Percentiles rank a stretch among this genome's conserved stretches.
Evolutionary conservation across 2,797 vertebrate genomes (phyloP).

Genomic region (Varecia variegata): DNA sequence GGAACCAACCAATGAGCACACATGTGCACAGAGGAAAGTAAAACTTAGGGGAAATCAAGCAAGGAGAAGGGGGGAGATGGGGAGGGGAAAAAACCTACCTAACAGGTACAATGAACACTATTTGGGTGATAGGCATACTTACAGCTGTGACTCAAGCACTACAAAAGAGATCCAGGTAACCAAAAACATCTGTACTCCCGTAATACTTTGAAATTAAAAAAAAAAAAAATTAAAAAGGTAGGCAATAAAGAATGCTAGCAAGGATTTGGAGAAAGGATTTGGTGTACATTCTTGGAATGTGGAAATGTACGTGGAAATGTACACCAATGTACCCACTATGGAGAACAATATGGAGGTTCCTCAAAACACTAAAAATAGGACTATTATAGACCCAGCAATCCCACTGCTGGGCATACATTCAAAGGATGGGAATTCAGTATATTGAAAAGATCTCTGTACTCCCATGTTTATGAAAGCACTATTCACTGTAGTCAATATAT

Average conservation of each 20-base stretch:
- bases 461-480: not conserved
- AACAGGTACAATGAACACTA: not conserved
- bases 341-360: not conserved
- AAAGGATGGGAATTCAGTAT: not conserved
- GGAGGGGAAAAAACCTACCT: not conserved
- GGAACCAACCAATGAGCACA: not conserved
- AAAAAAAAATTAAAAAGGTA: not conserved
- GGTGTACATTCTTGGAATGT: not conserved
- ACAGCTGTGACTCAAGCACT: not conserved
- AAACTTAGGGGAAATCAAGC: not conserved
- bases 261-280: not conserved
- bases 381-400: not conserved
- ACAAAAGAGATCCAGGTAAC: not conserved
- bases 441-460: not conserved
- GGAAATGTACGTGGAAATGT: no score
- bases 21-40: not conserved
- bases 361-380: not conserved
- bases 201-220: not conserved
- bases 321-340: not conserved
- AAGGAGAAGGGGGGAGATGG: not conserved
- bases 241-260: not conserved
- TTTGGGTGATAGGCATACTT: not conserved
- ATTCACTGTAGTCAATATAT: not conserved
- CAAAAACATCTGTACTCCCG: not conserved
- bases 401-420: not conserved